Conservation (phyloP, 2,797 vertebrate genomes). For the Alexandromys oeconomus region DNA sequence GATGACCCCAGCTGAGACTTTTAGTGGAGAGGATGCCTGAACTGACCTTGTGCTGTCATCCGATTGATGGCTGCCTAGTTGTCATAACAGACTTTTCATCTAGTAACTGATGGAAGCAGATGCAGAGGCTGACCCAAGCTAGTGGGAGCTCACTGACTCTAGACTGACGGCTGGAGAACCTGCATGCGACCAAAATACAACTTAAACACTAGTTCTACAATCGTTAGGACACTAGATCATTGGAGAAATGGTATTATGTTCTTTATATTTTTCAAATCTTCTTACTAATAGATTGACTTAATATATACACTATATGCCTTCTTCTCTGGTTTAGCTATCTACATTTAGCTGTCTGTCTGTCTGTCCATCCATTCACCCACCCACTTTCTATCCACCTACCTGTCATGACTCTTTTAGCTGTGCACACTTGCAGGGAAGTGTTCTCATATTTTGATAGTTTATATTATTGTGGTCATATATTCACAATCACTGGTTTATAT, state of each 20-base stretch:
- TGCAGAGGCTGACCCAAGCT: too few relatives aligned
- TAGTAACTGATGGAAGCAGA: too few relatives aligned
- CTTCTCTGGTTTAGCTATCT: background rate
- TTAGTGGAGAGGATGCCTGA: too few relatives aligned
- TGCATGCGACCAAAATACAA: background rate
- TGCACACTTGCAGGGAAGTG: background rate
- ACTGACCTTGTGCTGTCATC: too few relatives aligned
- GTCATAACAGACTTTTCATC: too few relatives aligned
- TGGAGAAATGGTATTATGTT: background rate
- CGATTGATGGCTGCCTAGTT: too few relatives aligned
- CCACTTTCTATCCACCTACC: background rate
- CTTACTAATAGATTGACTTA: background rate
- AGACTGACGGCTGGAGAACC: too few relatives aligned
- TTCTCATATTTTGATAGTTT: background rate
- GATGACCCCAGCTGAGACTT: too few relatives aligned
- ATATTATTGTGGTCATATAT: background rate
- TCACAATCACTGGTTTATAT: background rate
- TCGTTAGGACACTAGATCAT: background rate
- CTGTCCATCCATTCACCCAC: background rate
- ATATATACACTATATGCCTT: background rate
- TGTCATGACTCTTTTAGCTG: background rate
- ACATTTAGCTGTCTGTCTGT: background rate
- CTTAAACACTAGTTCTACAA: background rate
- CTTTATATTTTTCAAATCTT: slow-evolving; percentile 4
- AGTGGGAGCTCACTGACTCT: too few relatives aligned